phyloP scores from a whole-genome alignment of 2,888 invertebrate species.

The Poecilobothrus nobilitatus region DNA sequence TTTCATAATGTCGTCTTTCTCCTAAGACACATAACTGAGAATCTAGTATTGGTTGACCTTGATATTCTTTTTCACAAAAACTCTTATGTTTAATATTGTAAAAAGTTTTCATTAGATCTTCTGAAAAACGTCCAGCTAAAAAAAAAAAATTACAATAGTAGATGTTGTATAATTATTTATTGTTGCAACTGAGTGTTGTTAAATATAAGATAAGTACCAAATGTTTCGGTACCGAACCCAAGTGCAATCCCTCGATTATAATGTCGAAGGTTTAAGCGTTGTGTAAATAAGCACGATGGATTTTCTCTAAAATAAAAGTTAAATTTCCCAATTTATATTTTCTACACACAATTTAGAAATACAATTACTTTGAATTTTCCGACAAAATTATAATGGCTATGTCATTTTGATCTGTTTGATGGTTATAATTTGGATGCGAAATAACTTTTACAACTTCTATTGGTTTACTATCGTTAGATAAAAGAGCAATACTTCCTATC shows the following conservation, averaged over 20 bases:
- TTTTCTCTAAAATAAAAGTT: neutral
- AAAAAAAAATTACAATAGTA: neutral
- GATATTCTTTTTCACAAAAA: neutral
- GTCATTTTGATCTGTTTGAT: conserved; percentile 10
- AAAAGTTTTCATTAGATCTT: neutral
- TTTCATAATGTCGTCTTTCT: neutral
- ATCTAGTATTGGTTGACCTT: neutral
- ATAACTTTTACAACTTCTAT: conserved; percentile 17
- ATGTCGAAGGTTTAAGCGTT: too few species aligned
- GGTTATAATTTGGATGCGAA: conserved; percentile 20
- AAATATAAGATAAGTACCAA: neutral
- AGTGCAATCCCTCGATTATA: neutral
- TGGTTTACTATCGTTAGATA: conserved; percentile 12
- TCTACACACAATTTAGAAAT: too few species aligned
- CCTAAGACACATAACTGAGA: neutral
- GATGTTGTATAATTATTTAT: too few species aligned
- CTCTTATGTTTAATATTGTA: neutral
- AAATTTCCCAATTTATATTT: too few species aligned
- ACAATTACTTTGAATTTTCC: neutral
- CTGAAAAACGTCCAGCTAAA: neutral
- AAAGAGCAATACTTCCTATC: conserved; percentile 22
- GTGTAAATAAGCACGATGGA: neutral
- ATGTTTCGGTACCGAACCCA: neutral
- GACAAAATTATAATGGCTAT: conserved; percentile 11
- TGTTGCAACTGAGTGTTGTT: too few species aligned